These are phyloP conservation scores for Zaprionus camerounensis DNA, from an alignment of 1,140 invertebrate species.

Conservation along the genomic window DNA sequence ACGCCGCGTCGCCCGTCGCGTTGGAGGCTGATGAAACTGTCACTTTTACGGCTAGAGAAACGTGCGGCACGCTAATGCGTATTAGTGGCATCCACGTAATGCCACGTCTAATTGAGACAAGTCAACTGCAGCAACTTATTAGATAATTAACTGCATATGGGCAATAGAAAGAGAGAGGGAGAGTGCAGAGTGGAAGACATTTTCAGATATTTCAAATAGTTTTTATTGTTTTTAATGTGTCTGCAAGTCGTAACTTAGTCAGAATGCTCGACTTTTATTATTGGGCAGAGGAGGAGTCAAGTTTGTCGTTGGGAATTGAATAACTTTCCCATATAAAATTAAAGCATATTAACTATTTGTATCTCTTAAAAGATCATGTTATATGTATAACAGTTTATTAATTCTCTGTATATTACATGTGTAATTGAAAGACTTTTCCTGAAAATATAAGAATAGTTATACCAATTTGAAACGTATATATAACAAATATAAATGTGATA, in stretches of 20 bases:
- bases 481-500: too few species aligned
- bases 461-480: too few species aligned
- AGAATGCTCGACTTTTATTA: neutral
- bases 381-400: too few species aligned
- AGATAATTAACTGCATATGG: constrained; percentile 17
- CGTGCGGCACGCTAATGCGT: constrained; percentile 61
- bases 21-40: constrained; percentile 8
- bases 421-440: too few species aligned
- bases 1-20: constrained; percentile 4
- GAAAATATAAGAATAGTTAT: too few species aligned
- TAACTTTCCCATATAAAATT: too few species aligned
- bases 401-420: too few species aligned
- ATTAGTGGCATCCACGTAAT: constrained; percentile 47
- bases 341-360: too few species aligned
- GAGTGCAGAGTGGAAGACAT: neutral
- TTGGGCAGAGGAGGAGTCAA: neutral
- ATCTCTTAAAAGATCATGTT: too few species aligned
- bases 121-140: constrained; percentile 46
- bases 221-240: constrained; percentile 1
- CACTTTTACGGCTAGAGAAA: constrained; percentile 55
- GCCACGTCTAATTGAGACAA: constrained; percentile 59
- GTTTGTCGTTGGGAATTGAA: too few species aligned
- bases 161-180: neutral
- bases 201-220: neutral
- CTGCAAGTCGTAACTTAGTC: neutral